Evolutionary conservation across 2,797 vertebrate genomes (phyloP), one percentile per base, ranked within the genome.

Genomic region (Ciconia nigra): DNA sequence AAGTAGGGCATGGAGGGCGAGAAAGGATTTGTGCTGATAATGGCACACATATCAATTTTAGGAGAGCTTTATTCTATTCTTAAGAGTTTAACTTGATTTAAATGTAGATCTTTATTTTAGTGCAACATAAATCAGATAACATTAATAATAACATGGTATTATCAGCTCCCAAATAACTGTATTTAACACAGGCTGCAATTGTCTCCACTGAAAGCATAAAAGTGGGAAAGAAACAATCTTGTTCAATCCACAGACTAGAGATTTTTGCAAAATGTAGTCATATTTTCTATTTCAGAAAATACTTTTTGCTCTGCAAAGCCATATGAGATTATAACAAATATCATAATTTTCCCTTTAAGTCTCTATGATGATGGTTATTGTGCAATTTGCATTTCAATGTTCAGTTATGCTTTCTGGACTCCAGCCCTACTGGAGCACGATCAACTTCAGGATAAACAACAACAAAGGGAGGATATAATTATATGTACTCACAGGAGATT

Each of bases 371-470:
- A 78, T 67, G 13, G 20, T 85, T 87, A 79, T 93, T 92, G 57
- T 82, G 89, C 46, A 95, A 96, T 94, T 93, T 90, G 47, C 76
- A 61, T 96, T 96, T 96, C 84, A 89, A 91, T 80, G 91, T 78
- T 51, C 46, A 63, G 59, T 67, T 66, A 15, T 83, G 37, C 87
- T 94, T 87, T 83, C 51, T 95, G 91, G 93, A 92, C 69, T 86
- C 76, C 39, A 88, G 88, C 86, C 82, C 51, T 73, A 12, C 21
- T 93, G 94, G 85, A 83, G 74, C 46, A 63, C 7, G 11, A 79
- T 71, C 77, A 94, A 84, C 82, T 80, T 89, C 74, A 80, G 66
- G 90, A 92, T 91, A 95, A 95, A 90, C 29, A 95, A 90, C 25
- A 95, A 28, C 74, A 86, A 96, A 91, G 84, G 72, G 54, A 92